Evolutionary conservation across 2,888 invertebrate genomes (phyloP), one percentile per base, ranked within the genome.

Genomic region (Pterobdella sp.): DNA sequence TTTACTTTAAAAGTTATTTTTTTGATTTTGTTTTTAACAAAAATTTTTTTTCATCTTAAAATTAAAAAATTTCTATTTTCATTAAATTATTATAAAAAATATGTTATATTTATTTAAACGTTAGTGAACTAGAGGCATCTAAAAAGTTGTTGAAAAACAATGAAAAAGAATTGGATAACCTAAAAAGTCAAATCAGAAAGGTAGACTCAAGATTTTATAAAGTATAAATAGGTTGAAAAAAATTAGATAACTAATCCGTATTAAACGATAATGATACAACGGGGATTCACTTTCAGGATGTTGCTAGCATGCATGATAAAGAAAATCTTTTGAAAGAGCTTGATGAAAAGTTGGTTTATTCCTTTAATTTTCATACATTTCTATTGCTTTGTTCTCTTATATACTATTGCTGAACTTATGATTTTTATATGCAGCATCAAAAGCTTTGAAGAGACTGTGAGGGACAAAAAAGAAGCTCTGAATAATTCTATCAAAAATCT

Each of bases 401-500:
- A 42, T 42, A 14, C 18, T 42, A 14, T 42, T 14, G 18, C 7
- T 42, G 18, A 42, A 42, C 18, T 42, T 42, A 42, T 14, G 7
- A 42, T 18, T 42, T 14, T 18, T 42, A 42, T 18, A 14, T 14
- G 10, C 18, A 42, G 10, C 18, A 42, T 18, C 18, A 42, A 42
- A 14, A 42, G 18, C 18, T 14, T 56, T 14, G 89, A 90, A 76
- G 84, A 87, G 32, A 87, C 88, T 4, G 90, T 91, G 80, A 86
- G 87, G 72, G 81, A 83, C 0, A 90, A 92, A 81, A 86, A 87
- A 22, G 88, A 88, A 72, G 89, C 89, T 0, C 87, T 91, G 77
- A 85, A 86, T 10, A 87, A 86, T 49, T 92, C 94, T 0, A 91
- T 93, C 84, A 88, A 88, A 76, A 88, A 88, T 77, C 91, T 90